Conservation (phyloP, 2,113 vertebrate genomes). For the Dicaeum eximium region DNA sequence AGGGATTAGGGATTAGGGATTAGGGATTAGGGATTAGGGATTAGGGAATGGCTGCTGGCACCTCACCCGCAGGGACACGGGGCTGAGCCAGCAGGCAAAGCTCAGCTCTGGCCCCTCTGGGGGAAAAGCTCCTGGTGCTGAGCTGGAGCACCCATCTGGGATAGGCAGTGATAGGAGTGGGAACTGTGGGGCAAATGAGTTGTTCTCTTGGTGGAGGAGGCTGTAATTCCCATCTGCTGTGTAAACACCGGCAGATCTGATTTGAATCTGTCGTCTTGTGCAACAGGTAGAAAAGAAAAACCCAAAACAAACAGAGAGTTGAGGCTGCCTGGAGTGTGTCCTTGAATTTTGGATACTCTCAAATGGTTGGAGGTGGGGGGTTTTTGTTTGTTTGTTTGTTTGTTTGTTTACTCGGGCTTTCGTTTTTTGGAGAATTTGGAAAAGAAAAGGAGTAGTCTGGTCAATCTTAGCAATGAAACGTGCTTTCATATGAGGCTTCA, state of each 20-base stretch:
- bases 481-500: not conserved
- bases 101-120: not conserved
- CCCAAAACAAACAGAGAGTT: not conserved
- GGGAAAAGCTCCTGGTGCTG: not conserved
- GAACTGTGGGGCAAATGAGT: not conserved
- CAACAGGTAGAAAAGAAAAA: not conserved
- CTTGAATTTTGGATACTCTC: not conserved
- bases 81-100: not conserved
- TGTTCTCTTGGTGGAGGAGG: not conserved
- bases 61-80: not conserved
- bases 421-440: not conserved
- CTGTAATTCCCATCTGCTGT: not conserved
- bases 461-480: not conserved
- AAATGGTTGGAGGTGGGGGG: not conserved
- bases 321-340: not conserved
- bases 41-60: constrained; percentile 2
- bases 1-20: constrained; percentile 35
- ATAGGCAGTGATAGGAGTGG: not conserved
- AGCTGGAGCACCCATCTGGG: not conserved
- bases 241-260: not conserved
- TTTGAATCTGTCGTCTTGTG: not conserved
- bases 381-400: not conserved
- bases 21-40: too few relatives aligned
- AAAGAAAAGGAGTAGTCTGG: not conserved
- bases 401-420: not conserved